Evolutionary conservation across 2,888 invertebrate genomes (phyloP).

Genomic region (Papilio protenor): DNA sequence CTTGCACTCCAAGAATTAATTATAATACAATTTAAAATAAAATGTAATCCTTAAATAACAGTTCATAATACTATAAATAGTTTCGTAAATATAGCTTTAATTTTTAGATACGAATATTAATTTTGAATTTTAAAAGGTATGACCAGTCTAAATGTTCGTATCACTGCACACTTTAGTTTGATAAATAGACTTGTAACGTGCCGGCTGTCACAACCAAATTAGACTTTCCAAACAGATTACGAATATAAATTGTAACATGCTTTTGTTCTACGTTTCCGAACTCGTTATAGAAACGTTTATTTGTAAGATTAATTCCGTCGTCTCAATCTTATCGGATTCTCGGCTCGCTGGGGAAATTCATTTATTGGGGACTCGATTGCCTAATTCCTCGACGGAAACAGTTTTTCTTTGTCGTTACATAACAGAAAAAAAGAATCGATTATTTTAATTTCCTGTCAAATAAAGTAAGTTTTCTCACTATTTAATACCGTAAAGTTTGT

Average conservation of each 20-base stretch:
- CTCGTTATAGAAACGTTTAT: slow-evolving; percentile 54
- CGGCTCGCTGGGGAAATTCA: slow-evolving; percentile 31
- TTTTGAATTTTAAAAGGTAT: background rate
- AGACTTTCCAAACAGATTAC: slow-evolving; percentile 58
- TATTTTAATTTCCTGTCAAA: background rate
- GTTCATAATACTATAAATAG: too few relatives aligned
- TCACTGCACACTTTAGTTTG: slow-evolving; percentile 27
- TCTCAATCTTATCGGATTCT: slow-evolving; percentile 45
- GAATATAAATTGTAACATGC: slow-evolving; percentile 54
- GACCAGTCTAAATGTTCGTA: slow-evolving; percentile 44
- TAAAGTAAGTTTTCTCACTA: background rate
- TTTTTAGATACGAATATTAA: background rate
- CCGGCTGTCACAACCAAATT: slow-evolving; percentile 60
- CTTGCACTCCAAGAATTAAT: too few relatives aligned
- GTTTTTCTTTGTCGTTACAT: slow-evolving; percentile 1
- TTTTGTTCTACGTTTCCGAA: slow-evolving; percentile 55
- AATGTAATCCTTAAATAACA: too few relatives aligned
- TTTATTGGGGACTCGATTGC: slow-evolving; percentile 30
- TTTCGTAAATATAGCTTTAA: background rate
- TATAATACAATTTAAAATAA: too few relatives aligned
- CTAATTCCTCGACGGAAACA: slow-evolving; percentile 19
- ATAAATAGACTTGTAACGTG: slow-evolving; percentile 40
- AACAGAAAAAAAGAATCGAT: background rate
- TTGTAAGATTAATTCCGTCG: slow-evolving; percentile 34
- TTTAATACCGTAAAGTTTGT: background rate